Evolutionary conservation across 2,888 invertebrate species (phyloP).

Genomic region (Marasmarcha lunaedactyla): DNA sequence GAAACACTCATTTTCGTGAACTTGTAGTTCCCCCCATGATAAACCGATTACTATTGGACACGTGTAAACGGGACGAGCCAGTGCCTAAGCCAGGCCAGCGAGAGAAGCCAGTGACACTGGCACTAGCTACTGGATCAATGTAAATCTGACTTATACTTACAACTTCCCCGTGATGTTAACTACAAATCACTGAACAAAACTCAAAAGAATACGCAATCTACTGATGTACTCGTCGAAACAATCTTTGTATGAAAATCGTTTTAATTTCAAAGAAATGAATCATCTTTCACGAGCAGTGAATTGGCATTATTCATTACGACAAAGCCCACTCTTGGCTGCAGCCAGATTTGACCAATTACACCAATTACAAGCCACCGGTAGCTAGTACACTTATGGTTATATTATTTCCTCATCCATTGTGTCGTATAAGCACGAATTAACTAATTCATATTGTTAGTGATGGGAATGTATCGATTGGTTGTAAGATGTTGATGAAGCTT

Average conservation of each 20-base stretch:
- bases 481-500: no score
- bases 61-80: no score
- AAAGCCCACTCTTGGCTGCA: conserved; percentile 64
- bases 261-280: conserved; percentile 57
- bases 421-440: conserved; percentile 65
- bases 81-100: no score
- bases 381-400: conserved; percentile 41
- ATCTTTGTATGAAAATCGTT: conserved; percentile 27
- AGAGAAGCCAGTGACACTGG: no score
- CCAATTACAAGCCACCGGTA: conserved; percentile 65
- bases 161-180: no score
- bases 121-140: no score
- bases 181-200: no score
- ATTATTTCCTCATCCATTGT: conserved; percentile 67
- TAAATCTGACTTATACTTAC: no score
- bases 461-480: conserved; percentile 4
- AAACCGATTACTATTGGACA: no score
- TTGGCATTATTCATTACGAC: conserved; percentile 63
- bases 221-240: conserved; percentile 7
- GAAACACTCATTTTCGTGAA: no score
- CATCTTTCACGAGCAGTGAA: conserved; percentile 62
- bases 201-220: background rate
- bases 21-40: no score
- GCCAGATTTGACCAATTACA: conserved; percentile 68
- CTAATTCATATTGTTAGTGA: conserved; percentile 46